phyloP scores from a whole-genome alignment of 2,888 invertebrate species.

The Branchinecta sandiegonensis region DNA sequence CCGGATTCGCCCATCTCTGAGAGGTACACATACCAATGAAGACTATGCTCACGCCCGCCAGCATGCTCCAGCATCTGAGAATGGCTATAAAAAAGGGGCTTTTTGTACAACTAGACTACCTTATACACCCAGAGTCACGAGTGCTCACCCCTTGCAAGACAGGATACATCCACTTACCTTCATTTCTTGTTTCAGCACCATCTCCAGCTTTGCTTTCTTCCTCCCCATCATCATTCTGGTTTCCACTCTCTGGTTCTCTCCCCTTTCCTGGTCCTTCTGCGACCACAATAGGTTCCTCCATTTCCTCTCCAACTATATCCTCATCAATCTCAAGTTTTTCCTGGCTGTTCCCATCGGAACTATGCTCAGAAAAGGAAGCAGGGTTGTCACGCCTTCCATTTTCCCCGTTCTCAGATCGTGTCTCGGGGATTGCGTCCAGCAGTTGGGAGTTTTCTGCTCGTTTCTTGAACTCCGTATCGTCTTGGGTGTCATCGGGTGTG shows the following conservation, averaged over 20 bases:
- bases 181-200: conserved; percentile 24
- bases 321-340: conserved; percentile 30
- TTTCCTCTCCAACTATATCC: conserved; percentile 30
- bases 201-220: conserved; percentile 23
- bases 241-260: conserved; percentile 23
- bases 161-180: conserved; percentile 26
- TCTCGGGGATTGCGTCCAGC: conserved; percentile 13
- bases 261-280: conserved; percentile 20
- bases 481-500: not conserved
- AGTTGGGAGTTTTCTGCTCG: conserved; percentile 8
- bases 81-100: too few species aligned
- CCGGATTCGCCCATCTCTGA: too few species aligned
- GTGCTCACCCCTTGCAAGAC: conserved; percentile 26
- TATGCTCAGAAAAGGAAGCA: conserved; percentile 26
- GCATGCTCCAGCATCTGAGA: too few species aligned
- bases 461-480: conserved; percentile 18
- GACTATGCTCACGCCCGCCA: too few species aligned
- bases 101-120: too few species aligned
- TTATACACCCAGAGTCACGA: too few species aligned
- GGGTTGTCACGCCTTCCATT: not conserved
- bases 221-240: conserved; percentile 21
- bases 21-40: too few species aligned
- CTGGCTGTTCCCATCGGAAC: conserved; percentile 8
- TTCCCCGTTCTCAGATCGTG: conserved; percentile 25
- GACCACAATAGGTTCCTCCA: conserved; percentile 27